Evolutionary conservation across 2,113 vertebrate species (phyloP), one percentile per base, ranked within the genome.

Genomic region (Carassius carassius): DNA sequence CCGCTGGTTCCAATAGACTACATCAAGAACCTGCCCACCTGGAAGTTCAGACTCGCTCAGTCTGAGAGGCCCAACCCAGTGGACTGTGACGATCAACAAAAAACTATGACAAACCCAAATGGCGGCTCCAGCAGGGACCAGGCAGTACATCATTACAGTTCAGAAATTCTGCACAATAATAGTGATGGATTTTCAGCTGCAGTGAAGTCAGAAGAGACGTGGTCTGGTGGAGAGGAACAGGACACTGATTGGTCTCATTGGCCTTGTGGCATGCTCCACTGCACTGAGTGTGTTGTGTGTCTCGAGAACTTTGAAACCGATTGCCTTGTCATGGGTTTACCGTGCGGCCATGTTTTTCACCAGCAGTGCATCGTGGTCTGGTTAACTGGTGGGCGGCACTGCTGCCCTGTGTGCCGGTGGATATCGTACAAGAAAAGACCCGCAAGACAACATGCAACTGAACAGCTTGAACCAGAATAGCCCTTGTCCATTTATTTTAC

Each of bases 341-440:
- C 98, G 0, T 99, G 98, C 35, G 96, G 97, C 89, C 98, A 99
- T 6, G 96, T 96, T 84, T 99, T 99, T 92, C 98, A 99, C 91
- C 97, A 98, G 92, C 96, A 95, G 90, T 99, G 98, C 93, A 98
- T 99, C 65, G 94, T 96, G 85, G 95, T 97, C 87, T 99, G 98
- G 98, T 88, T 99, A 89, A 95, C 94, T 0, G 96, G 95, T 0
- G 97, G 98, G 41, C 92, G 95, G 29, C 98, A 99, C 92, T 98
- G 97, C 91, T 99, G 98, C 86, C 97, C 98, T 0, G 97, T 99
- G 79, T 99, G 98, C 81, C 94, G 98, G 88, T 99, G 98, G 98
- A 95, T 95, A 56, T 98, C 98, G 3, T 99, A 97, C 90, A 99
- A 98, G 89, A 98, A 96, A 87, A 98, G 97, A 90, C 94, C 95